Evolutionary conservation across 2,113 vertebrate genomes (phyloP).

Genomic region (Upupa epops): DNA sequence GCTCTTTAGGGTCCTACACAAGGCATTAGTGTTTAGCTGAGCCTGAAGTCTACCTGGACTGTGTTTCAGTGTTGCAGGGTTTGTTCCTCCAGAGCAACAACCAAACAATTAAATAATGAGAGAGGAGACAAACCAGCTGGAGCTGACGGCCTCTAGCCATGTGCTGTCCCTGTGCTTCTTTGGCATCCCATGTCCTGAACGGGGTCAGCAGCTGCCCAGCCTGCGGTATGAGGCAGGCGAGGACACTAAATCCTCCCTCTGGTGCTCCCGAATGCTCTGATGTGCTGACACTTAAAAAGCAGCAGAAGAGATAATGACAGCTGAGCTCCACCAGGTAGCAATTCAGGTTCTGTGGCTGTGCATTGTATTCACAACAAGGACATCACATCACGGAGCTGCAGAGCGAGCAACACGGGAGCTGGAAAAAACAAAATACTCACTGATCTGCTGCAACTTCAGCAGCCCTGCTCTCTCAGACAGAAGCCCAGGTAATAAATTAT

Average conservation of each 20-base stretch:
- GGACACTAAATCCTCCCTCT: not conserved
- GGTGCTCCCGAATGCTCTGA: not conserved
- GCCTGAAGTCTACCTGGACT: too few relatives aligned
- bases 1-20: too few relatives aligned
- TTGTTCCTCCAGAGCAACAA: not conserved
- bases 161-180: not conserved
- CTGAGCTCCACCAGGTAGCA: not conserved
- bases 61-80: not conserved
- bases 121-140: not conserved
- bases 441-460: not conserved
- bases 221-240: not conserved
- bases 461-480: not conserved
- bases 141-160: not conserved
- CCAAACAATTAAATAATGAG: not conserved
- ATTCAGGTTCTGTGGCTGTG: not conserved
- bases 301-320: not conserved
- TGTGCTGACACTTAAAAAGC: not conserved
- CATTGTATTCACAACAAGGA: conserved; percentile 15
- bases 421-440: not conserved
- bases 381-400: not conserved
- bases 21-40: not conserved
- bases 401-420: not conserved
- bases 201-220: not conserved
- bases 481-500: not conserved
- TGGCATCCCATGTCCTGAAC: not conserved